These are phyloP conservation scores for Plagodis pulveraria DNA, from an alignment of 2,888 invertebrate species.

Conservation along the genomic window DNA sequence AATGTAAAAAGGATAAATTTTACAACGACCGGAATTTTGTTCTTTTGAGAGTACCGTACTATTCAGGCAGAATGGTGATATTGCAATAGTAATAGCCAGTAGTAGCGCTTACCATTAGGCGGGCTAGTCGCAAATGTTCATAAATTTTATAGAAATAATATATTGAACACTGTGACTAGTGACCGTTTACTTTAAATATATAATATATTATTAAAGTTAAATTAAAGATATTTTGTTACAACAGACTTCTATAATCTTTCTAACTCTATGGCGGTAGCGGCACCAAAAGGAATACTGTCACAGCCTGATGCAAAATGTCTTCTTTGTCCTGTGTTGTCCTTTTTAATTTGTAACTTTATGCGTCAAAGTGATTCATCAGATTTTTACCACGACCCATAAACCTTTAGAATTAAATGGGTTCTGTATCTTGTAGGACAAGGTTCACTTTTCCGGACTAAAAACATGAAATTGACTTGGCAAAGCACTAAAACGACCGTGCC, in stretches of 20 bases:
- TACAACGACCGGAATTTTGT: no score
- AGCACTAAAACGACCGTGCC: slow-evolving; percentile 47
- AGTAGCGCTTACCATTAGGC: no score
- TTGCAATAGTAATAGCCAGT: no score
- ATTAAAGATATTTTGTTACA: no score
- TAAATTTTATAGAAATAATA: no score
- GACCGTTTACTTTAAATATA: no score
- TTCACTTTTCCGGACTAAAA: slow-evolving; percentile 16
- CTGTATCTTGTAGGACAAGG: slow-evolving; percentile 19
- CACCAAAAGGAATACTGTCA: slow-evolving; percentile 78
- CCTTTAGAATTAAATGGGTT: slow-evolving; percentile 17
- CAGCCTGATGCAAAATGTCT: slow-evolving; percentile 81
- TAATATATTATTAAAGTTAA: no score
- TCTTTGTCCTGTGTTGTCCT: slow-evolving; percentile 82
- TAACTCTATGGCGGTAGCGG: slow-evolving; percentile 57
- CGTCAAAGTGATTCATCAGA: slow-evolving; percentile 78
- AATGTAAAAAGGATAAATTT: no score
- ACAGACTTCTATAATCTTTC: slow-evolving; percentile 46
- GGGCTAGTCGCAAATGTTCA: no score
- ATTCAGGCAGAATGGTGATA: no score
- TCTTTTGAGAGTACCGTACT: no score
- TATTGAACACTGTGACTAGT: no score
- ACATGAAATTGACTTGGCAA: slow-evolving; percentile 37
- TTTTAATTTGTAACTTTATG: slow-evolving; percentile 83
- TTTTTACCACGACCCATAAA: slow-evolving; percentile 48